Evolutionary conservation across 2,888 invertebrate species (phyloP).

Genomic region (Nemotelus nigrinus): DNA sequence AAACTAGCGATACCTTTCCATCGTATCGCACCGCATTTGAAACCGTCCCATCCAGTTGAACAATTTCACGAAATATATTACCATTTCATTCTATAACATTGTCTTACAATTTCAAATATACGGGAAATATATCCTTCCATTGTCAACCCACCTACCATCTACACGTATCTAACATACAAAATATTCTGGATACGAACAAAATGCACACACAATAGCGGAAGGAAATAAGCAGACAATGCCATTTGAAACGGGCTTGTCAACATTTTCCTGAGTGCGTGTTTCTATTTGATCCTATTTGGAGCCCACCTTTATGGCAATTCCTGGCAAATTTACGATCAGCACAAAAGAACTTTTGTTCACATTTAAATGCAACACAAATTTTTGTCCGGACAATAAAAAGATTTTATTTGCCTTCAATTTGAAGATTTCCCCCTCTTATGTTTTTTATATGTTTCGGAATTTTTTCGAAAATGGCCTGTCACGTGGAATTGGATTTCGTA

Average conservation of each 20-base stretch:
- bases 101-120: slow-evolving; percentile 24
- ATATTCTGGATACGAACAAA: slow-evolving; percentile 4
- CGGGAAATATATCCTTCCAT: slow-evolving; percentile 47
- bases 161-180: slow-evolving; percentile 28
- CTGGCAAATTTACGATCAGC: slow-evolving; percentile 47
- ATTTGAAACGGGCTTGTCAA: slow-evolving; percentile 39
- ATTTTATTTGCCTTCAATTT: slow-evolving; percentile 50
- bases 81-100: slow-evolving; percentile 1
- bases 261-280: slow-evolving; percentile 37
- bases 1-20: too few species aligned
- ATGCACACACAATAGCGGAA: background rate
- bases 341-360: slow-evolving; percentile 43
- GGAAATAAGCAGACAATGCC: slow-evolving; percentile 22
- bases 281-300: slow-evolving; percentile 30
- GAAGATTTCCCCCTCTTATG: slow-evolving; percentile 42
- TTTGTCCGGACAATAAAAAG: slow-evolving; percentile 48
- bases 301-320: slow-evolving; percentile 49
- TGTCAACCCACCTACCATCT: slow-evolving; percentile 29
- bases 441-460: slow-evolving; percentile 17
- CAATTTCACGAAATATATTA: slow-evolving; percentile 37
- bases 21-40: too few species aligned
- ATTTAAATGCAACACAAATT: slow-evolving; percentile 51
- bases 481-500: slow-evolving; percentile 29
- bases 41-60: background rate
- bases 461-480: slow-evolving; percentile 34